Evolutionary conservation across 2,888 invertebrate genomes (phyloP), one percentile per base, ranked within the genome.

Genomic region (Scrobipalpa atriplicella): DNA sequence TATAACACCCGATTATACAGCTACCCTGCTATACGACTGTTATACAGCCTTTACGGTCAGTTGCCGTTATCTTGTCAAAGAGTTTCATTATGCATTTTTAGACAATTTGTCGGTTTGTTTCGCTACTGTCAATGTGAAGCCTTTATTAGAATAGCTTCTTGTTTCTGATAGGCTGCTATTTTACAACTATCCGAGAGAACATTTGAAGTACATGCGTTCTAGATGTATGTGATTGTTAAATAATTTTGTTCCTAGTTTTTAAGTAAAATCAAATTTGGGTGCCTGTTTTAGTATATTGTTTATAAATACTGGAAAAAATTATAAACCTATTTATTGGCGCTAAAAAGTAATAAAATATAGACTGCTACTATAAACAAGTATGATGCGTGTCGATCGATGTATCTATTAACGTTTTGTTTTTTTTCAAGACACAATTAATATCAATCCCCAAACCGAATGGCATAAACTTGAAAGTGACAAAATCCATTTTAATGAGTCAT

Each of bases 21-120:
- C 29, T 9, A 56, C 52, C 18, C 18, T 41, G 41, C 41, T 52
- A 52, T 19, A 52, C 52, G 70, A 69, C 62, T 43, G 47, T 47
- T 47, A 6, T 47, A 47, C 47, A 47, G 47, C 68, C 73, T 75
- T 78, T 72, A 72, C 71, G 65, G 69, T 71, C 74, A 72, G 70
- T 68, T 69, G 67, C 70, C 77, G 78, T 80, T 80, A 80, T 13
- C 72, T 76, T 75, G 67, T 47, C 13, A 75, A 72, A 78, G 73
- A 71, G 68, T 72, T n/a, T 79, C 74, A 87, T 83, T 83, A 81
- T 72, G 79, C 80, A 84, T 86, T 83, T 78, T 75, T 71, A 71
- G 73, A 72, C 72, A 73, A n/a, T 75, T 69, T 70, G 69, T 78
- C 76, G 77, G 78, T 64, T 64, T 70, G 68, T 69, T 39, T 63